Conservation (phyloP, 2,113 vertebrate genomes). For the Chitala chitala region DNA sequence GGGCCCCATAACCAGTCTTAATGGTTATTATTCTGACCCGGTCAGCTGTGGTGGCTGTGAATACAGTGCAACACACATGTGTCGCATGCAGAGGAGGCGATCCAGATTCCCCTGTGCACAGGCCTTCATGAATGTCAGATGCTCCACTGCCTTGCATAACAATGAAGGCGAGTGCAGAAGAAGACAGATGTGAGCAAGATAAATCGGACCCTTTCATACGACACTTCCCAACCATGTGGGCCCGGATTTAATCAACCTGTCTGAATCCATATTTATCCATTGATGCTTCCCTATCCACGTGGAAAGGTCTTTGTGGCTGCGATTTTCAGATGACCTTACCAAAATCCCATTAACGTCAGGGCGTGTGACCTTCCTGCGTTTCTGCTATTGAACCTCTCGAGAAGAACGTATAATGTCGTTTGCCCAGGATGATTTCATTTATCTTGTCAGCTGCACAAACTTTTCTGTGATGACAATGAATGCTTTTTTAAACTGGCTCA, state of each 20-base stretch:
- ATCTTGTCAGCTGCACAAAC: not conserved
- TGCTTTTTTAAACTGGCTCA: not conserved
- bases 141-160: not conserved
- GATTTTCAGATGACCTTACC: slow-evolving; percentile 5
- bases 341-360: not conserved
- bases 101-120: not conserved
- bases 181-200: not conserved
- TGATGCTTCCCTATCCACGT: not conserved
- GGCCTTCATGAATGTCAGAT: not conserved
- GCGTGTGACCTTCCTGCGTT: not conserved
- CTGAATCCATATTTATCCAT: slow-evolving; percentile 7
- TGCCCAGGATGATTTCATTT: not conserved
- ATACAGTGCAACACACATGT: not conserved
- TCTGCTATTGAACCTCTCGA: not conserved
- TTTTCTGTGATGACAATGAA: not conserved
- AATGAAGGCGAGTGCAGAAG: not conserved
- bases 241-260: not conserved
- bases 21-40: not conserved
- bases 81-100: not conserved
- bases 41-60: no score
- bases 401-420: not conserved
- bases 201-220: not conserved
- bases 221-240: not conserved
- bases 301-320: slow-evolving; percentile 12
- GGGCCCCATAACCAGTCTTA: not conserved